Evolutionary conservation across 1,140 invertebrate genomes (phyloP).

Genomic region (Hylyphantes graminicola): DNA sequence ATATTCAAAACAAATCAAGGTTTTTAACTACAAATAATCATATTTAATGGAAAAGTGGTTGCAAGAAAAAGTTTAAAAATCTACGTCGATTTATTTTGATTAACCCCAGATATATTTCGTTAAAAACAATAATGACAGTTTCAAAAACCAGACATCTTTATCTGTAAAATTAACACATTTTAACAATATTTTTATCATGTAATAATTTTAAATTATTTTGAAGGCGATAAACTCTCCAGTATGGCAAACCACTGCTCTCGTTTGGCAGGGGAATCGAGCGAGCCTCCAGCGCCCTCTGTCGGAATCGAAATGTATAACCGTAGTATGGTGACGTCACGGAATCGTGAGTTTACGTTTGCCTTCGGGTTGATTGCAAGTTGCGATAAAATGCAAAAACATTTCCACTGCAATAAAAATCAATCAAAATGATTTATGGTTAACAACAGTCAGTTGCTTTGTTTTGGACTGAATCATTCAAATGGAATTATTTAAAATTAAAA

Average conservation of each 20-base stretch:
- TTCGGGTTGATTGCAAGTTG: conserved; percentile 7
- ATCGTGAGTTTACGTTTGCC: conserved; percentile 39
- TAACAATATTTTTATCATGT: too few species aligned
- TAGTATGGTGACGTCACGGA: conserved; percentile 24
- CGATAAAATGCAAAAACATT: conserved; percentile 1
- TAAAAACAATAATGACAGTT: not conserved
- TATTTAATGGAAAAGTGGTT: too few species aligned
- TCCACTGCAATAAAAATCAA: not conserved
- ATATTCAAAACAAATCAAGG: too few species aligned
- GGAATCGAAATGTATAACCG: conserved; percentile 3
- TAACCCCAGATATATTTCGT: not conserved
- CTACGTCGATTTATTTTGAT: too few species aligned
- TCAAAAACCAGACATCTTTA: too few species aligned
- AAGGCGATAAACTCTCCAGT: not conserved
- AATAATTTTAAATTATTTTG: not conserved
- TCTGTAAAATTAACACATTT: too few species aligned
- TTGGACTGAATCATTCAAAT: too few species aligned
- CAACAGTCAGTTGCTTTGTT: too few species aligned
- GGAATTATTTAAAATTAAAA: too few species aligned
- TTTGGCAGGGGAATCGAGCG: conserved; percentile 39
- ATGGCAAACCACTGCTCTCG: not conserved
- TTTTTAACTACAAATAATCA: too few species aligned
- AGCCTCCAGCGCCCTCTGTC: conserved; percentile 24
- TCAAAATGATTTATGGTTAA: too few species aligned
- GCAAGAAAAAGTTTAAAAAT: too few species aligned